Evolutionary conservation across 2,797 vertebrate species (phyloP), one percentile per base, ranked within the genome.

Genomic region (Cossypha polioptera): DNA sequence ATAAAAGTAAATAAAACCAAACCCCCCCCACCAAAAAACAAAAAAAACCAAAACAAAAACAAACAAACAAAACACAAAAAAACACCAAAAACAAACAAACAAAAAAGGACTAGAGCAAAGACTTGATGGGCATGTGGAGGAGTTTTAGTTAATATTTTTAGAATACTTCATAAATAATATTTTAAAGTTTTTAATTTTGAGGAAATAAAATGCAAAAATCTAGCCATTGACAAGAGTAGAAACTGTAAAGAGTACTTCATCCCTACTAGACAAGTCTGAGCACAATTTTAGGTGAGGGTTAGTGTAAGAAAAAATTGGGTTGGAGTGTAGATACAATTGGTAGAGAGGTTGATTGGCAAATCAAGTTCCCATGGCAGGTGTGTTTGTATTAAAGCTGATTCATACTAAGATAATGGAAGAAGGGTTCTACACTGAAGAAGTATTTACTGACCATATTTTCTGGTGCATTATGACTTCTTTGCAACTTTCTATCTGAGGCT

Each of bases 231-330:
- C 8, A 79, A 69, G 26, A 55, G 10, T 7, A 58, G n/a, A 90
- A 86, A 9, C 11, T 45, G 2, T 22, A 83, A 58, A 63, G 28
- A 58, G 33, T 7, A 5, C 38, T 73, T 74, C 10, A 43, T 8
- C 10, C 33, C 33, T 71, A 8, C 6, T 92, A 45, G 16, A 59
- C 33, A 86, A 86, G n/a, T 21, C 11, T 50, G 16, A 22, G 3
- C 3, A 72, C 3, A 58, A 24, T 50, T 85, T 81, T 25, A 87
- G 45, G 11, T 12, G 36, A 72, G 18, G 11, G 1, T 31, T 67
- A 86, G 5, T 2, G 1, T 29, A 26, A 68, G 53, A 78, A 68
- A 61, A 47, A 68, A 25, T 7, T 1, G 3, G 5, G 1, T 8
- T 67, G n/a, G 68, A 33, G 5, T 65, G 82, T 61, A 42, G 19